A percentile compares a stretch with the other conserved stretches of the same genome.
phyloP scores from a whole-genome alignment of 2,797 vertebrate genomes.

The Acanthurus leucopareius region DNA sequence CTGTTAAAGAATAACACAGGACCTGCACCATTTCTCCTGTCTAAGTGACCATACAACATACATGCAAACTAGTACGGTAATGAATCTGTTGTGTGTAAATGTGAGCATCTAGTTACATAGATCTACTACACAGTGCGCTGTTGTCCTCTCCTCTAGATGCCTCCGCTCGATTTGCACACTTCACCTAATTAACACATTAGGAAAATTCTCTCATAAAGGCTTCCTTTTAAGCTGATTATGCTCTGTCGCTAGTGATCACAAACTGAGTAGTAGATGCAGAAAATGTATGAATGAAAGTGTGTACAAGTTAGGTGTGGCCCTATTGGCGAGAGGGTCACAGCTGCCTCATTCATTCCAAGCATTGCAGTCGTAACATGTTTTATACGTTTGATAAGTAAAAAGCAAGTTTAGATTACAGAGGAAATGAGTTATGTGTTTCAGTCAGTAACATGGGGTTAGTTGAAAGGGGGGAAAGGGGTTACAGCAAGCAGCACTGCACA shows the following conservation, averaged over 20 bases:
- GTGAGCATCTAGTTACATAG: conserved; percentile 82
- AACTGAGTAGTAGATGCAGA: conserved; percentile 78
- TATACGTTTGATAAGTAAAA: conserved; percentile 73
- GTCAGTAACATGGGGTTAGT: conserved; percentile 85
- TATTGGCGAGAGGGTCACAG: conserved; percentile 62
- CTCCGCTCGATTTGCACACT: conserved; percentile 45
- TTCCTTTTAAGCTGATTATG: conserved; percentile 55
- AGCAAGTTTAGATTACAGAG: conserved; percentile 84
- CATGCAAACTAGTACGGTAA: conserved; percentile 88
- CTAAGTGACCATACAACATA: conserved; percentile 87
- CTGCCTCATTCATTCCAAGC: conserved; percentile 79
- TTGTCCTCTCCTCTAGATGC: conserved; percentile 61
- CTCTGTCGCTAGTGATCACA: conserved; percentile 59
- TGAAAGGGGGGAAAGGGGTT: conserved; percentile 65
- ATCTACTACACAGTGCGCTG: conserved; percentile 81
- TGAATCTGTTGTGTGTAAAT: conserved; percentile 79
- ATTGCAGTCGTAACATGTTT: conserved; percentile 72
- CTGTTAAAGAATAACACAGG: conserved; percentile 47
- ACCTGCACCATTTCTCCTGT: conserved; percentile 69
- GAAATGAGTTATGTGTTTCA: conserved; percentile 83
- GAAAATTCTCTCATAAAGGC: conserved; percentile 63
- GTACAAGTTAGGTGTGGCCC: conserved; percentile 72
- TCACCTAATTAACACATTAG: conserved; percentile 64
- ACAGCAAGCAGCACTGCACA: conserved; percentile 83
- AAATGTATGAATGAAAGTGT: conserved; percentile 78